Conservation (phyloP, 2,888 invertebrate genomes). For the Lycophotia porphyrea region DNA sequence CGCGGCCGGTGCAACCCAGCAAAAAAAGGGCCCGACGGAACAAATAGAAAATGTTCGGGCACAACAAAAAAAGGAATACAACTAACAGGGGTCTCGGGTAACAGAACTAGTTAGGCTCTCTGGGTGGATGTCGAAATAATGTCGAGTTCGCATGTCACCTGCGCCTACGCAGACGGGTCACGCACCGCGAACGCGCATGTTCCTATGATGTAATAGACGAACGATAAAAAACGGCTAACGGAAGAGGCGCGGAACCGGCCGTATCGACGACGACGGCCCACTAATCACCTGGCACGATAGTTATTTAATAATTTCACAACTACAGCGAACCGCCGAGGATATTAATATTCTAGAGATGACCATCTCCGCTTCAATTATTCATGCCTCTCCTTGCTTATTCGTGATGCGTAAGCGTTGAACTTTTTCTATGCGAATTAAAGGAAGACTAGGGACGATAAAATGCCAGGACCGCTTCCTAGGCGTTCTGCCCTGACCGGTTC, state of each 20-base stretch:
- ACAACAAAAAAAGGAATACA: slow-evolving; percentile 80
- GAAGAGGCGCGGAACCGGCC: slow-evolving; percentile 85
- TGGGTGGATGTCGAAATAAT: slow-evolving; percentile 80
- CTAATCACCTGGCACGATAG: slow-evolving; percentile 77
- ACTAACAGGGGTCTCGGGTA: slow-evolving; percentile 86
- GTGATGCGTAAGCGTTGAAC: slow-evolving; percentile 69
- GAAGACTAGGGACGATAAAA: slow-evolving; percentile 75
- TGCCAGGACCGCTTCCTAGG: slow-evolving; percentile 77
- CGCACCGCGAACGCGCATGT: slow-evolving; percentile 76
- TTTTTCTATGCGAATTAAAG: slow-evolving; percentile 76
- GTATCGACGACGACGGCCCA: slow-evolving; percentile 73
- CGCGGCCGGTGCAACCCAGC: slow-evolving; percentile 85
- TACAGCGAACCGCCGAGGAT: slow-evolving; percentile 62
- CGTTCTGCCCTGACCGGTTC: slow-evolving; percentile 77
- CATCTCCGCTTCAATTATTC: slow-evolving; percentile 77
- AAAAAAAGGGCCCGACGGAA: slow-evolving; percentile 89
- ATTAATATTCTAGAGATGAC: slow-evolving; percentile 75
- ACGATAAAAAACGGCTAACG: slow-evolving; percentile 83
- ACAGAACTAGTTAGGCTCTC: slow-evolving; percentile 83
- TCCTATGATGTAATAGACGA: slow-evolving; percentile 85
- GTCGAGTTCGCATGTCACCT: slow-evolving; percentile 85
- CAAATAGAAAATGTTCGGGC: slow-evolving; percentile 87
- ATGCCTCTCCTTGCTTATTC: slow-evolving; percentile 76
- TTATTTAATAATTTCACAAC: slow-evolving; percentile 77
- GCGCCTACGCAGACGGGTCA: slow-evolving; percentile 86